Evolutionary conservation across 2,113 vertebrate species (phyloP).

Genomic region (Marmota monax): DNA sequence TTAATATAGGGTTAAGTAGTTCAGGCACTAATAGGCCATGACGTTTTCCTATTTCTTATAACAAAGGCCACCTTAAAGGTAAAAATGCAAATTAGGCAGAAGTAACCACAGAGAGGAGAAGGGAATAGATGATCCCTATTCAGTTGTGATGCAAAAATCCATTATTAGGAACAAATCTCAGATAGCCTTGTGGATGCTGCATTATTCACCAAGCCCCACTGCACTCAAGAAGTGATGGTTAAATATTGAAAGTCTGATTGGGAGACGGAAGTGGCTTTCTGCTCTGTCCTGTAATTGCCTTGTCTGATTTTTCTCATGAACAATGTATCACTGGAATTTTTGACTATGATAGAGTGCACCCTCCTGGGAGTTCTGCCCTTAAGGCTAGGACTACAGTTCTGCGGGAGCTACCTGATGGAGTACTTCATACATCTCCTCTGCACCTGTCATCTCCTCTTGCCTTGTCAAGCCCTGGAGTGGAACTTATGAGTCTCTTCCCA

Average conservation of each 20-base stretch:
- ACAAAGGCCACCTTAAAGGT: conserved; percentile 43
- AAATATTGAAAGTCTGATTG: conserved; percentile 83
- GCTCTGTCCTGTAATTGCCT: conserved; percentile 79
- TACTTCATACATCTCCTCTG: conserved; percentile 48
- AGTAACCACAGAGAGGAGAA: conserved; percentile 56
- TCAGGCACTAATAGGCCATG: background rate
- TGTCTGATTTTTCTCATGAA: conserved; percentile 76
- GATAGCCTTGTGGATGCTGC: conserved; percentile 69
- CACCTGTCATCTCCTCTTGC: conserved; percentile 73
- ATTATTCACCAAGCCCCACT: conserved; percentile 72
- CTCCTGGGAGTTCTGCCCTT: conserved; percentile 67
- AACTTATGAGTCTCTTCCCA: conserved; percentile 33
- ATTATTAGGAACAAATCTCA: conserved; percentile 75
- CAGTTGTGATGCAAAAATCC: conserved; percentile 77
- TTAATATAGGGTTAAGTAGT: background rate
- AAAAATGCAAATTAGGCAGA: conserved; percentile 63
- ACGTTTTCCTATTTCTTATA: background rate
- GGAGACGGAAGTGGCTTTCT: conserved; percentile 74
- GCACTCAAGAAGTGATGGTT: conserved; percentile 76
- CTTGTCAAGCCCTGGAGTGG: conserved; percentile 67
- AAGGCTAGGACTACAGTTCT: conserved; percentile 30
- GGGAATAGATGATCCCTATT: conserved; percentile 58
- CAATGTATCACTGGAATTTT: conserved; percentile 70
- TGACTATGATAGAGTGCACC: conserved; percentile 67
- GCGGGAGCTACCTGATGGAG: conserved; percentile 14